phyloP scores from a whole-genome alignment of 2,888 invertebrate genomes.

The Byasa hedistus region DNA sequence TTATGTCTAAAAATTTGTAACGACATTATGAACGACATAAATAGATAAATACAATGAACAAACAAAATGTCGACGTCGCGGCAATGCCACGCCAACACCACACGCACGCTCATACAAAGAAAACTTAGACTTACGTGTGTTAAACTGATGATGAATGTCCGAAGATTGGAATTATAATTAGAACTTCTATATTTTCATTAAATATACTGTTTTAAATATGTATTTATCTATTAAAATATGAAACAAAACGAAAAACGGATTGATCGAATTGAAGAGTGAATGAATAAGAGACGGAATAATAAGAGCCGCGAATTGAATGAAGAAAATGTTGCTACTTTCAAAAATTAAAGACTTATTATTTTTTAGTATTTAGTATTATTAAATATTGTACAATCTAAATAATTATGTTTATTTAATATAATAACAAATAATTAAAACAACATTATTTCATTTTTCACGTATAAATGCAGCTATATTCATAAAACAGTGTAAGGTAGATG shows the following conservation, averaged over 20 bases:
- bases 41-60: constrained; percentile 70
- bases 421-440: not conserved
- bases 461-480: not conserved
- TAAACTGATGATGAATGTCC: constrained; percentile 47
- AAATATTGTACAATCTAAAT: not conserved
- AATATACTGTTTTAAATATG: constrained; percentile 50
- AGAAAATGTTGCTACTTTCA: constrained; percentile 31
- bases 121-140: constrained; percentile 59
- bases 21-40: constrained; percentile 38
- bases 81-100: constrained; percentile 70
- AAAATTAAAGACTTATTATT: constrained; percentile 8
- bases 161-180: constrained; percentile 25
- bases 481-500: not conserved
- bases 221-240: constrained; percentile 52
- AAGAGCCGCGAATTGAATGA: constrained; percentile 46
- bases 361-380: too few relatives aligned
- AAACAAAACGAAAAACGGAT: constrained; percentile 57
- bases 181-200: constrained; percentile 42
- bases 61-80: constrained; percentile 73
- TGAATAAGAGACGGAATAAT: constrained; percentile 40
- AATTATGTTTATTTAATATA: not conserved
- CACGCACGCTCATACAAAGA: constrained; percentile 35
- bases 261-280: constrained; percentile 55
- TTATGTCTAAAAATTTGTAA: constrained; percentile 39
- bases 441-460: not conserved